Evolutionary conservation across 2,113 vertebrate genomes (phyloP), one percentile per base, ranked within the genome.

Genomic region (Ptyas mucosa): DNA sequence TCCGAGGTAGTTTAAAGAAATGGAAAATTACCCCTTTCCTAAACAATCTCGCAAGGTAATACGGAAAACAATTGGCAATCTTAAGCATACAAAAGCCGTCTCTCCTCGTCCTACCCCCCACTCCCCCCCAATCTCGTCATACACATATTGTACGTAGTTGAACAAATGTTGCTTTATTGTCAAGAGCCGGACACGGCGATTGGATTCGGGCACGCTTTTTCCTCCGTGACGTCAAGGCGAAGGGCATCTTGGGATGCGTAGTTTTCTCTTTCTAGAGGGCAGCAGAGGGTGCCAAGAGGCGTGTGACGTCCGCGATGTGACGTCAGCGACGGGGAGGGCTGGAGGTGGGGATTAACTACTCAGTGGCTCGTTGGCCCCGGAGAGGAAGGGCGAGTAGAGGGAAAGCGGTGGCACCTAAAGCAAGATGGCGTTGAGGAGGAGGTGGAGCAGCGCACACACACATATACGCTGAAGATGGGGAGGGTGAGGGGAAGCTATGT

Each of bases 201-300:
- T 81, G 75, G 61, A 43, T 51, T 85, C 69, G 2, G 53, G 34
- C 8, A 8, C 81, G 34, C n/a, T 39, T 39, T 39, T 15, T 9
- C 23, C 14, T 85, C 92, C 2, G 3, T 49, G 34, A 85, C 15
- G 87, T 0, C 34, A 88, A 12, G 14, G 75, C 90, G 46, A 89
- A 43, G 93, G 51, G 69, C 88, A 51, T 94, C 51, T 93, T 95
- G 95, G 96, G 96, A 95, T 88, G 88, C 93, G 96, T 96, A 96
- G 96, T 96, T 91, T 93, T 20, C 0, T 9, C 39, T 7, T 0
- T 5, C 34, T n/a, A 8, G 64, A 88, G 57, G 75, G 57, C 14
- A 3, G 87, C 12, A 2, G 8, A n/a, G 14, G 54, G 54, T 34
- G 85, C 87, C 81, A 61, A 75, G 90, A 15, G 57, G 75, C 87